Base-by-base conservation (phyloP, 2,797 vertebrate species). In the Taeniopygia guttata region DNA sequence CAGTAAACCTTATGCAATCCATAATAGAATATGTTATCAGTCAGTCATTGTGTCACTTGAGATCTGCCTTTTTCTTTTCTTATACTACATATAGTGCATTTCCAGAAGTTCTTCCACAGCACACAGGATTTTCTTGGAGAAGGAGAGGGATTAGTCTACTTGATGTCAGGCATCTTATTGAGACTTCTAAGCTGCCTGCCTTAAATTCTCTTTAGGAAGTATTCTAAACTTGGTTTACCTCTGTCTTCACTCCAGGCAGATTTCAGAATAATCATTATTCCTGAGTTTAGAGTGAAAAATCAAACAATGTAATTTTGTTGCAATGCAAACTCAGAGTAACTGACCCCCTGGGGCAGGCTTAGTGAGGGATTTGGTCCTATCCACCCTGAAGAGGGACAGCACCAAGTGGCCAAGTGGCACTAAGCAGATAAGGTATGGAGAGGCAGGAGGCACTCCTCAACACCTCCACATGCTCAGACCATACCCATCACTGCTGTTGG, bases 271-370 rank as follows among this genome's bases (percentile, higher is more conserved):
- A 75, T 23, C 60, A 21, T 27, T 66, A 34, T 26, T 68, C 13
- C 16, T 7, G 20, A 69, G 40, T 81, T 83, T 32, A 74, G 36
- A 86, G 36, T 45, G n/a, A 59, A 90, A 91, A 90, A 83, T 43
- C 30, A 85, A 84, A n/a, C 56, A 77, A 20, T 13, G 6, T 2
- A 30, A 34, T 77, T 92, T 84, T 67, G 8, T 45, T 83, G 26
- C 68, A 55, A 45, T 54, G 69, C n/a, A 56, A 49, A 16, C 19
- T 43, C 42, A 49, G 46, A 85, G 43, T 30, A 49, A 56, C 16
- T 26, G 58, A 66, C 7, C 7, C 19, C 29, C 16, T 34, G 45
- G 21, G 34, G 26, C 2, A 46, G 29, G 27, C 29, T 85, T 17
- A 73, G 68, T 32, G 42, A 83, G 26, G 16, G 59, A 51, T 64